Percentiles rank a stretch among this genome's conserved stretches.
Evolutionary conservation across 2,888 invertebrate species (phyloP).

Genomic region (Clusia tigrina): DNA sequence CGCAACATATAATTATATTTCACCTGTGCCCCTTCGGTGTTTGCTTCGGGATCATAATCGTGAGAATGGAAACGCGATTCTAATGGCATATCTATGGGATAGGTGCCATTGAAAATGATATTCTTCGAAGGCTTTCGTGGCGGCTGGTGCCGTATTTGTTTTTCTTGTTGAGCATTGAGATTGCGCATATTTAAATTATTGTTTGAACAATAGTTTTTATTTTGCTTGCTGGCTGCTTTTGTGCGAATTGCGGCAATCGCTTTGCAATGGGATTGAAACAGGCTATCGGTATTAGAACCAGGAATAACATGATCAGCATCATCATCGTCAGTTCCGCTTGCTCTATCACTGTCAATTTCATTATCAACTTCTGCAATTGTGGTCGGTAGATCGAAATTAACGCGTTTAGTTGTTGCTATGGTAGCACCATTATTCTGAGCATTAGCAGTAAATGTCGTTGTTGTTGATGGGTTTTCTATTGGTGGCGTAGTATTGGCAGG

Average conservation of each 20-base stretch:
- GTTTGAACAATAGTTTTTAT: constrained; percentile 33
- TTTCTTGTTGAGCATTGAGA: constrained; percentile 10
- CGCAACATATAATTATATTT: constrained; percentile 45
- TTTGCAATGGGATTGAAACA: constrained; percentile 7
- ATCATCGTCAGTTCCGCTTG: constrained; percentile 24
- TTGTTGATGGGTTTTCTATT: constrained; percentile 25
- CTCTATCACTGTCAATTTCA: constrained; percentile 27
- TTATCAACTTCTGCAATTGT: constrained; percentile 41
- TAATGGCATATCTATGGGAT: constrained; percentile 80
- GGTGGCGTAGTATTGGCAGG: not conserved
- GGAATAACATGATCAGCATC: constrained; percentile 8
- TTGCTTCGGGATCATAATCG: constrained; percentile 55
- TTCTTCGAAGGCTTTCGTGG: constrained; percentile 44
- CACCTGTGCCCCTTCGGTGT: constrained; percentile 44
- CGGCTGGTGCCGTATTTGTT: constrained; percentile 27
- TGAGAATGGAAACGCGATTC: constrained; percentile 44
- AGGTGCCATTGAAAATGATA: constrained; percentile 85
- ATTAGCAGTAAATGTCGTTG: constrained; percentile 9
- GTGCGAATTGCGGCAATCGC: constrained; percentile 13
- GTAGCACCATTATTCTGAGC: constrained; percentile 8
- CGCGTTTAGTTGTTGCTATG: constrained; percentile 42
- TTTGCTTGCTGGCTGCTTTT: constrained; percentile 21
- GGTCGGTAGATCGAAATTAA: constrained; percentile 49
- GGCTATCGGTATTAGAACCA: not conserved
- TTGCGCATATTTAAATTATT: constrained; percentile 34